phyloP scores from a whole-genome alignment of 1,140 invertebrate genomes.

The Hycleus phaleratus region DNA sequence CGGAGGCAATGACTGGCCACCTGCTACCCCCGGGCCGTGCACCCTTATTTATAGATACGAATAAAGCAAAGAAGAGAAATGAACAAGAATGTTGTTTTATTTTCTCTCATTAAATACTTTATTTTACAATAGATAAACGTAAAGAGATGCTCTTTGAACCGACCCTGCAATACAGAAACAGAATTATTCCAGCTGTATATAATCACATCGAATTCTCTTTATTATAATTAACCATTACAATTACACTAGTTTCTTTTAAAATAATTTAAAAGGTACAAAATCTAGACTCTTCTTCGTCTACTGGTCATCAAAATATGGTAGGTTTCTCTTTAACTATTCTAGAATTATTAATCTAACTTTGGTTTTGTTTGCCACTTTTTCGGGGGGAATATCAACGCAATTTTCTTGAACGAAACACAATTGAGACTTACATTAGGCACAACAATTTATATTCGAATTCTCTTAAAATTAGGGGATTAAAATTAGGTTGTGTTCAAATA shows the following conservation, averaged over 20 bases:
- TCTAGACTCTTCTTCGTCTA: slow-evolving; percentile 24
- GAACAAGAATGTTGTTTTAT: background rate
- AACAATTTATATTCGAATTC: slow-evolving; percentile 18
- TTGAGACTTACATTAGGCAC: slow-evolving; percentile 31
- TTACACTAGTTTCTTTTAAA: background rate
- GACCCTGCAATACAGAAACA: slow-evolving; percentile 14
- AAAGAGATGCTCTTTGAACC: slow-evolving; percentile 17
- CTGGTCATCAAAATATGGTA: slow-evolving; percentile 33
- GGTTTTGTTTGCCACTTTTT: too few species aligned
- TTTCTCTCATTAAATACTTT: slow-evolving; percentile 7
- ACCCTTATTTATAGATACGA: background rate
- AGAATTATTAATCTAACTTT: too few species aligned
- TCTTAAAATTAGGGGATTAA: too few species aligned
- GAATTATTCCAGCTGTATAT: background rate
- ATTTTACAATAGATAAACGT: background rate
- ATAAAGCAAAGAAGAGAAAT: background rate
- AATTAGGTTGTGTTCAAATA: background rate
- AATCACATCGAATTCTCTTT: slow-evolving; percentile 1
- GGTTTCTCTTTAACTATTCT: slow-evolving; percentile 14
- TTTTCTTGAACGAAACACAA: too few species aligned
- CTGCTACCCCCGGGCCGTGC: too few species aligned
- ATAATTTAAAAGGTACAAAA: slow-evolving; percentile 34
- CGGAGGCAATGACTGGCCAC: too few species aligned
- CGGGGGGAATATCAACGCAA: too few species aligned
- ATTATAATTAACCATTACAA: background rate